Evolutionary conservation across 2,888 invertebrate species (phyloP).

Genomic region (Tuta absoluta): DNA sequence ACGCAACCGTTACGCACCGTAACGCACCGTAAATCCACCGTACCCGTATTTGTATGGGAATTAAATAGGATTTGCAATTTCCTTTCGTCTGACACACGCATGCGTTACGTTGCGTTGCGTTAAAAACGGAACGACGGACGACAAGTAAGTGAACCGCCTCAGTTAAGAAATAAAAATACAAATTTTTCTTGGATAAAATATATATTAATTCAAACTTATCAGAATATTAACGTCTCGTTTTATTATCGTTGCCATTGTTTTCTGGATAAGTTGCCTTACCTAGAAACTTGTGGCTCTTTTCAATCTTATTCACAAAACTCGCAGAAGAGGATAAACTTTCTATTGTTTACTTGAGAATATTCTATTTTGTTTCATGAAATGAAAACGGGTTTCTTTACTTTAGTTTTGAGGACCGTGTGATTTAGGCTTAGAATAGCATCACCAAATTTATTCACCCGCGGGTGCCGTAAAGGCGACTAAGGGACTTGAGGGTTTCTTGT

Average conservation of each 20-base stretch:
- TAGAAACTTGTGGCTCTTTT: conserved; percentile 7
- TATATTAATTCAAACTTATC: neutral
- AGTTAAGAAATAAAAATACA: neutral
- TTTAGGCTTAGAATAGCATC: neutral
- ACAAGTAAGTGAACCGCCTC: no score
- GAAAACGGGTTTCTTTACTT: neutral
- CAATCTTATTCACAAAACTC: conserved; percentile 13
- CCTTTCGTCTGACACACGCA: no score
- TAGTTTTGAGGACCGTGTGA: neutral
- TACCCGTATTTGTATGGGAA: no score
- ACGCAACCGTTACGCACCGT: no score
- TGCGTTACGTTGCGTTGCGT: no score
- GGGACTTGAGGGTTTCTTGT: no score
- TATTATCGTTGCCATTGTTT: neutral
- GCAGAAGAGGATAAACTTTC: neutral
- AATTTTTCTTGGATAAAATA: neutral
- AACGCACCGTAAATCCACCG: no score
- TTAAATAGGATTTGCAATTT: no score
- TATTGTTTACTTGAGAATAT: conserved; percentile 9
- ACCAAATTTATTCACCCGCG: no score
- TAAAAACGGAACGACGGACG: no score
- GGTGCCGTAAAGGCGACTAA: no score
- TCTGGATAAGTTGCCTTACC: neutral
- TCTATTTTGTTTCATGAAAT: conserved; percentile 6
- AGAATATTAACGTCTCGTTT: neutral